Evolutionary conservation across 30 jellyfish, hydroid and myxozoan genomes (phyloP), one percentile per base, ranked within the genome.

Genomic region (Chironex yamaguchii): DNA sequence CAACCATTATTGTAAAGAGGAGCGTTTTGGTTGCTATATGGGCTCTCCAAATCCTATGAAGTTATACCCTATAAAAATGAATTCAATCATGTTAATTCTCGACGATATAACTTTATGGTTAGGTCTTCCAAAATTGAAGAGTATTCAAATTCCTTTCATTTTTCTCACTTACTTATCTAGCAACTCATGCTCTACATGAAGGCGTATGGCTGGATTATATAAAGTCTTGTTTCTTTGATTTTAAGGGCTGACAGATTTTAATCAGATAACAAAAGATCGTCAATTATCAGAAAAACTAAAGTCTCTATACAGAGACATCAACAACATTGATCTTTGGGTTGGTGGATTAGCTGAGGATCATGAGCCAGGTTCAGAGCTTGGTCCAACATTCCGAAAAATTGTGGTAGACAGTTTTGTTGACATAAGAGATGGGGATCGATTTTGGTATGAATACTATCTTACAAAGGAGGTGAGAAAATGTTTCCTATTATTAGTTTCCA

Each of bases 301-400:
- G 63, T 22, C 31, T 20, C 86, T 94, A 24, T 94, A 94, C 87
- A 71, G 72, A 69, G 86, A 83, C 77, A 78, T 94, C 36, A 58
- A 89, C 74, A 94, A 94, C 80, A 89, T 94, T 33, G 99, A 94
- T 79, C 58, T 94, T 26, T 94, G 99, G 99, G 97, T 89, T 4
- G 99, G 99, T 14, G 99, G 99, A 2, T 70, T 94, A 29, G 97
- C 97, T 27, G 99, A 94, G 48, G 97, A 94, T 53, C 99, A 94
- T 51, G 82, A 69, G 62, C 31, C 20, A 29, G 91, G 88, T 14
- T 94, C 99, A 0, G 99, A 94, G 62, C 95, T 94, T 35, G 99
- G 99, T 11, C 96, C 84, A 80, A 94, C 99, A 0, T 94, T 94
- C 66, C 97, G 85, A 29, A 53, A 31, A 48, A 94, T 94, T 17